Conservation (phyloP, 2,888 invertebrate species). For the Bombyx huttoni region DNA sequence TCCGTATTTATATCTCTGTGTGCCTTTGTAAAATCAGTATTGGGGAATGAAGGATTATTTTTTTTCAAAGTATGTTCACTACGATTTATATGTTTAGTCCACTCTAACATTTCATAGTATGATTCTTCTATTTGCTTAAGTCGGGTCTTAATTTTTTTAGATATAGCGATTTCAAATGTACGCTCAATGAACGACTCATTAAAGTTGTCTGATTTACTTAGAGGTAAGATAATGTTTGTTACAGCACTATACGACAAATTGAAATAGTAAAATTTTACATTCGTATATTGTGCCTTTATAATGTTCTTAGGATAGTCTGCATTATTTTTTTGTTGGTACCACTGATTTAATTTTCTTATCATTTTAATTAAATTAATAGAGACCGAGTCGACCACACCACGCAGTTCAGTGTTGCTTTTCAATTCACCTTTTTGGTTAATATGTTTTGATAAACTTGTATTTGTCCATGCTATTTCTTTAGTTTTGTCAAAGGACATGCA, state of each 20-base stretch:
- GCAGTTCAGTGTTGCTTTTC: conserved; percentile 2
- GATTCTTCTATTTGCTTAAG: conserved; percentile 11
- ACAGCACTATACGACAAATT: conserved; percentile 21
- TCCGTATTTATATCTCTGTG: no score
- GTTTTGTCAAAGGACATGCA: no score
- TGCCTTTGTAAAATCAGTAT: no score
- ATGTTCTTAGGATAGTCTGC: background rate
- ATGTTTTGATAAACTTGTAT: background rate
- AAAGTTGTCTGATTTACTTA: conserved; percentile 21
- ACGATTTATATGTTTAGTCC: conserved; percentile 12
- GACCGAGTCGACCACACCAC: background rate
- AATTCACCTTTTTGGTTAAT: background rate
- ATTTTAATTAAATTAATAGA: background rate
- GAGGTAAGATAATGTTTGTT: conserved; percentile 21
- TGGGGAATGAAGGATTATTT: no score
- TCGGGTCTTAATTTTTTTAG: conserved; percentile 8
- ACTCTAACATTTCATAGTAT: conserved; percentile 22
- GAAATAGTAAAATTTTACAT: conserved; percentile 19
- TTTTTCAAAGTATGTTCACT: no score
- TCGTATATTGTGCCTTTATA: conserved; percentile 5
- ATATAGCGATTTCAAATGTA: conserved; percentile 13
- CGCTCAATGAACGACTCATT: conserved; percentile 17
- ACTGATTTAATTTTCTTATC: background rate
- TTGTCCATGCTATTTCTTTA: background rate
- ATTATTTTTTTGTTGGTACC: background rate